These are phyloP conservation scores for Uria aalge DNA, from an alignment of 2,113 vertebrate genomes.

Conservation along the genomic window DNA sequence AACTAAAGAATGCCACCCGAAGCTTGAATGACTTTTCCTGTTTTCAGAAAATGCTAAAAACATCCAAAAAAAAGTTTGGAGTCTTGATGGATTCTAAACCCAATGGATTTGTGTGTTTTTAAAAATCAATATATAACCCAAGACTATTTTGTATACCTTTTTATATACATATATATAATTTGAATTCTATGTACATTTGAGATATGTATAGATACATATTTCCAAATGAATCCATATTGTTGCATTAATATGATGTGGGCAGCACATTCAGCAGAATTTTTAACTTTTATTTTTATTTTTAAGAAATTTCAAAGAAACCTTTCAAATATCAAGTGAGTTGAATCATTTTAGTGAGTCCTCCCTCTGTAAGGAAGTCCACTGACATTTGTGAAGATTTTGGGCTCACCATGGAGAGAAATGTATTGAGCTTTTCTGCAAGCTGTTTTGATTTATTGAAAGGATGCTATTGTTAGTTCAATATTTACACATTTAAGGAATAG, in stretches of 20 bases:
- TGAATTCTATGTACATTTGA: neutral
- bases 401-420: neutral
- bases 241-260: neutral
- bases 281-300: neutral
- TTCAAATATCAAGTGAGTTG: neutral
- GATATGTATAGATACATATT: neutral
- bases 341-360: neutral
- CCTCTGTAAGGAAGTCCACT: neutral
- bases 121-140: neutral
- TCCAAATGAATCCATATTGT: neutral
- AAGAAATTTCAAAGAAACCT: neutral
- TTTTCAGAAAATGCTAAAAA: neutral
- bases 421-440: neutral
- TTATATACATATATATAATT: neutral
- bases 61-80: neutral
- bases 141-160: neutral
- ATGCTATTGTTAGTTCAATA: neutral
- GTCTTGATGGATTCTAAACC: neutral
- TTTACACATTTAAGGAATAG: neutral
- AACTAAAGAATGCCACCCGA: neutral
- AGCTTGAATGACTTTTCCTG: neutral
- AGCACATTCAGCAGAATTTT: neutral
- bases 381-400: neutral
- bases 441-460: neutral
- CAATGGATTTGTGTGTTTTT: neutral